Conservation (phyloP, 2,113 vertebrate genomes). For the Cynoglossus semilaevis region DNA sequence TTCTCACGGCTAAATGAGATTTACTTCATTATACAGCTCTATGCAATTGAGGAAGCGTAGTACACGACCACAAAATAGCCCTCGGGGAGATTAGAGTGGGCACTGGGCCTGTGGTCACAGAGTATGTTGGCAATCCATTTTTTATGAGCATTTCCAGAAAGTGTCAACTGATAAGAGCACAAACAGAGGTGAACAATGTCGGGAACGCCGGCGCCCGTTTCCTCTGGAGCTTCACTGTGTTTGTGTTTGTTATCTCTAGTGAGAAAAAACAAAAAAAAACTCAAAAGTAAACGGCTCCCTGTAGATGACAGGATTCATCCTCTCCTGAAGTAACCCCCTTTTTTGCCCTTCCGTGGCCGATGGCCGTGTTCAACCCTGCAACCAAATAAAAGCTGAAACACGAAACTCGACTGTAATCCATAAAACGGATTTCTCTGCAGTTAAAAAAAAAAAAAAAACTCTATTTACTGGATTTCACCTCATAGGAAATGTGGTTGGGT, state of each 20-base stretch:
- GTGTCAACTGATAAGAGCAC: slow-evolving; percentile 4
- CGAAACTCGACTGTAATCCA: neutral
- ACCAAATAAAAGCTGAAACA: neutral
- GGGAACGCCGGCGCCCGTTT: neutral
- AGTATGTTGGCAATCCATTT: slow-evolving; percentile 31
- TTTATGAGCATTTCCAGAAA: slow-evolving; percentile 31
- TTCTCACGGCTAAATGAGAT: slow-evolving; percentile 53
- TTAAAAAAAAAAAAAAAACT: too few relatives aligned
- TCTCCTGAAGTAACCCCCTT: neutral
- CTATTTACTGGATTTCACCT: too few relatives aligned
- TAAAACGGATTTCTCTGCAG: too few relatives aligned
- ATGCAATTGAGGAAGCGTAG: slow-evolving; percentile 44
- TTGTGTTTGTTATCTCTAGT: neutral
- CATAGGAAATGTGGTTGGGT: too few relatives aligned
- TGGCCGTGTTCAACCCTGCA: too few relatives aligned
- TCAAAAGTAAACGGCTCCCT: neutral
- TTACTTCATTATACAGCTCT: slow-evolving; percentile 56
- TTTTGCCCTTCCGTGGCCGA: too few relatives aligned
- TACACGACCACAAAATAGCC: slow-evolving; percentile 34
- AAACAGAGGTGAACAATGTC: neutral
- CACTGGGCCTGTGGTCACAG: slow-evolving; percentile 10
- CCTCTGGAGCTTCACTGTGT: neutral
- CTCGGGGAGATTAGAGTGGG: slow-evolving; percentile 35
- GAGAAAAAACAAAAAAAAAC: too few relatives aligned
- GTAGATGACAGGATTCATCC: neutral